A percentile compares a stretch with the other conserved stretches of the same genome.
phyloP scores from a whole-genome alignment of 2,888 invertebrate species.

The Tenodera sinensis region DNA sequence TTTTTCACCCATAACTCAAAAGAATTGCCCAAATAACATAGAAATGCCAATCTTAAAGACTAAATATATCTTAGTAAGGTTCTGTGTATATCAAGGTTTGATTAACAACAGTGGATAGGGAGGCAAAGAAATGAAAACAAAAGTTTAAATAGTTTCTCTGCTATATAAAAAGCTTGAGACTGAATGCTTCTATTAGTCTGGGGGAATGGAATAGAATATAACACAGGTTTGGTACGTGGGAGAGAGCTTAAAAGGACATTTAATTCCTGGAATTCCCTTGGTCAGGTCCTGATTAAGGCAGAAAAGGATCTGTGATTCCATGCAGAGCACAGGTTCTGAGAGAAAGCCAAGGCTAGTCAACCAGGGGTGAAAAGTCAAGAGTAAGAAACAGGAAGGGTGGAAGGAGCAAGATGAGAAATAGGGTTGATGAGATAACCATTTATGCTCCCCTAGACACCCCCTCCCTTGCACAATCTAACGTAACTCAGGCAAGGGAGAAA shows the following conservation, averaged over 20 bases:
- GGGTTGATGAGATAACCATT: conserved; percentile 13
- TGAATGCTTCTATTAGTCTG: too few relatives aligned
- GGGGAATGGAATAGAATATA: too few relatives aligned
- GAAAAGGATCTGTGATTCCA: neutral
- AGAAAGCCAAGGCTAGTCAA: neutral
- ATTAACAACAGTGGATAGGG: too few relatives aligned
- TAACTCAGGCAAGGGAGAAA: conserved; percentile 3
- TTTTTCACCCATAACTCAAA: too few relatives aligned
- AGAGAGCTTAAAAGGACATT: neutral
- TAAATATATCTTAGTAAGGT: too few relatives aligned
- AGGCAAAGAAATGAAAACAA: too few relatives aligned
- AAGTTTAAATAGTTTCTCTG: too few relatives aligned
- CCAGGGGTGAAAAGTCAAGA: neutral
- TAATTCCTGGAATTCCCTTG: neutral
- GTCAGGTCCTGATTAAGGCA: neutral
- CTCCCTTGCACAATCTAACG: conserved; percentile 4
- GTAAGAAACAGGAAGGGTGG: neutral
- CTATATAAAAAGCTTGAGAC: too few relatives aligned
- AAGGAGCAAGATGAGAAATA: neutral
- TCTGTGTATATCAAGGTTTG: too few relatives aligned
- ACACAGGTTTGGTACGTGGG: too few relatives aligned
- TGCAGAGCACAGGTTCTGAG: neutral
- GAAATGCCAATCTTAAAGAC: too few relatives aligned
- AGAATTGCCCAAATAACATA: too few relatives aligned
- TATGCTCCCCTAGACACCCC: neutral